Percentiles rank a stretch among this genome's conserved stretches.
These are phyloP conservation scores for Mythimna albipuncta DNA, from an alignment of 2,888 invertebrate genomes.

Conservation along the genomic window DNA sequence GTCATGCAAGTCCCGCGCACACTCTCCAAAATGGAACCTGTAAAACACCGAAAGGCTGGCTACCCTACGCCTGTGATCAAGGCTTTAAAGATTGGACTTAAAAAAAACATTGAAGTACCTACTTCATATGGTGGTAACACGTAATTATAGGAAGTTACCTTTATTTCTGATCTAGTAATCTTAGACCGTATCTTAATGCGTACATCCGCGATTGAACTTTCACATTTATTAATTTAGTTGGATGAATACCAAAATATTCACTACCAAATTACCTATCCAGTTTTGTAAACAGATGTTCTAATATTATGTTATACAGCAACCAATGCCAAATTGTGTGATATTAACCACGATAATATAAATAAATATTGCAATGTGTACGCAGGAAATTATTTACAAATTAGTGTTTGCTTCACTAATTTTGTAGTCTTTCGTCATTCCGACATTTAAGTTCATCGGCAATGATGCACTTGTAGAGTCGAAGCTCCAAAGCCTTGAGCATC, in stretches of 20 bases:
- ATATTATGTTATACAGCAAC: slow-evolving; percentile 45
- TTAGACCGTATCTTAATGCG: not conserved
- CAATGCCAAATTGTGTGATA: slow-evolving; percentile 48
- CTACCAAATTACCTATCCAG: slow-evolving; percentile 27
- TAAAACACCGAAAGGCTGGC: no score
- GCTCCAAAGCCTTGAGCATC: no score
- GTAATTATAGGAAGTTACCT: no score
- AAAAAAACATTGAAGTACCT: no score
- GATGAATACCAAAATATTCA: slow-evolving; percentile 39
- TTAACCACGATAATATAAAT: slow-evolving; percentile 44
- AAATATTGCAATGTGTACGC: slow-evolving; percentile 39
- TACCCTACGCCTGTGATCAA: no score
- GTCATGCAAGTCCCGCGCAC: no score
- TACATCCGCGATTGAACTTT: slow-evolving; percentile 25
- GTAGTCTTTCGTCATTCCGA: slow-evolving; percentile 6
- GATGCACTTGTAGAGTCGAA: no score
- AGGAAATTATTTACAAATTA: slow-evolving; percentile 28
- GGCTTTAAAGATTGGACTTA: no score
- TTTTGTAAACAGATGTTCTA: slow-evolving; percentile 46
- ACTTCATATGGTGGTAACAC: not conserved
- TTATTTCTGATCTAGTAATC: not conserved
- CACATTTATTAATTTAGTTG: slow-evolving; percentile 42
- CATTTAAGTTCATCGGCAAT: not conserved
- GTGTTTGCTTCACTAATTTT: slow-evolving; percentile 24
- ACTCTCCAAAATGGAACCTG: no score